Percentiles rank a stretch among this genome's conserved stretches.
Conservation (phyloP, 2,797 vertebrate species). For the Anableps anableps region DNA sequence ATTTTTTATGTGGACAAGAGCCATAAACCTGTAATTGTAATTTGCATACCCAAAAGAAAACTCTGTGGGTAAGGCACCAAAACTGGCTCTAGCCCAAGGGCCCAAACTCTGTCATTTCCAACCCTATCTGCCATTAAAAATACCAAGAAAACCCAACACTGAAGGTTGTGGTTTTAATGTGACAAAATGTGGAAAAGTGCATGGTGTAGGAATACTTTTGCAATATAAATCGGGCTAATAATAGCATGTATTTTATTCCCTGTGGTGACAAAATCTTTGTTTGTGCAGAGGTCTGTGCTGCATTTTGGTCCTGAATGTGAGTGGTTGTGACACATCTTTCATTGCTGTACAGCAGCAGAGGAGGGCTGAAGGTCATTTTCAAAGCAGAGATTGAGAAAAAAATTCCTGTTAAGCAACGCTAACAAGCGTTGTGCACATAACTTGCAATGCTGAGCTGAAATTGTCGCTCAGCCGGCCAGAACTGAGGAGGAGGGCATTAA, state of each 20-base stretch:
- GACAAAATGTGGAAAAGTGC: conserved; percentile 1
- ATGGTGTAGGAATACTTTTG: background rate
- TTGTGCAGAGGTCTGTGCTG: background rate
- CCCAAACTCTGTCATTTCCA: background rate
- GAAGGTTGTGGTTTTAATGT: background rate
- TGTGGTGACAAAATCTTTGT: background rate
- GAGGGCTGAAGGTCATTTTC: conserved; percentile 65
- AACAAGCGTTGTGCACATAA: conserved; percentile 68
- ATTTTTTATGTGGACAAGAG: background rate
- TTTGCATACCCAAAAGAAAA: background rate
- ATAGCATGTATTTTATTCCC: background rate
- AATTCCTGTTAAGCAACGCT: conserved; percentile 47
- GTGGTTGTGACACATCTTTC: conserved; percentile 38
- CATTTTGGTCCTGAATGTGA: conserved; percentile 9
- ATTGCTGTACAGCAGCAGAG: conserved; percentile 27
- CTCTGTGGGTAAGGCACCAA: background rate
- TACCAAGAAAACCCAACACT: background rate
- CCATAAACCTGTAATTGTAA: background rate
- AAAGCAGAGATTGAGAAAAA: conserved; percentile 54
- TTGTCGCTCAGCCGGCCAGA: conserved; percentile 52
- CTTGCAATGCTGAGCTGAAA: conserved; percentile 40
- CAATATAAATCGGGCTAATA: background rate
- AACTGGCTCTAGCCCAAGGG: no score
- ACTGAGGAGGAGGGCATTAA: conserved; percentile 43
- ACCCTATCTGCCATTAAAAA: background rate